Evolutionary conservation across 1,140 invertebrate species (phyloP), one percentile per base, ranked within the genome.

Genomic region (Pseudomyrmex gracilis): DNA sequence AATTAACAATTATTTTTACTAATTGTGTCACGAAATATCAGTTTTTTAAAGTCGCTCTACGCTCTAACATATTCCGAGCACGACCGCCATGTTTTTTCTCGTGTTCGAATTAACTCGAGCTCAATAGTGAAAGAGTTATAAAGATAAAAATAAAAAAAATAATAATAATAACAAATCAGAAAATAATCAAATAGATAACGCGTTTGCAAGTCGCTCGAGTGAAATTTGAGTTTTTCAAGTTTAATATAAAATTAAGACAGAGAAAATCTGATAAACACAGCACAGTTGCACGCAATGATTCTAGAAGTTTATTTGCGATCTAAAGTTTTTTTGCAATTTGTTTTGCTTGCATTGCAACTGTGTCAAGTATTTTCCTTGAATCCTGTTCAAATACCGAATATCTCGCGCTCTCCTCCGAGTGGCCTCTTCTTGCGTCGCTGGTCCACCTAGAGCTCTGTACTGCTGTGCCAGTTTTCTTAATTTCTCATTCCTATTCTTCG

Each of bases 401-500:
- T 99, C 98, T 74, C 97, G 96, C 0, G 96, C 97, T 95, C 97
- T 98, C 93, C 97, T 96, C 73, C 34, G 34, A 34, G 34, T 7
- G 34, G 34, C 34, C 34, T 34, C 34, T 34, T 34, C 34, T 34
- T 97, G 95, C 3, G 95, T 96, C 20, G 96, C 96, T 7, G 96
- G 97, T 97, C 98, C 99, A 2, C 98, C 98, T 7, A 99, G 94
- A 0, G 97, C 96, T 85, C 96, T 96, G 92, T 99, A 99, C 66
- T 97, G 96, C 51, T 96, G 96, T 12, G 98, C 93, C 17, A 98
- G 95, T 51, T 51, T 12, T 51, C 34, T 34, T 34, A 34, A 51
- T 51, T 51, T 51, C 12, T 12, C 13, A 51, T 51, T 13, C 2
- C 7, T 10, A 13, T 51, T 51, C 49, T 51, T 51, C 34, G 34